Conservation (phyloP, 2,113 vertebrate genomes). For the Alectura lathami region DNA sequence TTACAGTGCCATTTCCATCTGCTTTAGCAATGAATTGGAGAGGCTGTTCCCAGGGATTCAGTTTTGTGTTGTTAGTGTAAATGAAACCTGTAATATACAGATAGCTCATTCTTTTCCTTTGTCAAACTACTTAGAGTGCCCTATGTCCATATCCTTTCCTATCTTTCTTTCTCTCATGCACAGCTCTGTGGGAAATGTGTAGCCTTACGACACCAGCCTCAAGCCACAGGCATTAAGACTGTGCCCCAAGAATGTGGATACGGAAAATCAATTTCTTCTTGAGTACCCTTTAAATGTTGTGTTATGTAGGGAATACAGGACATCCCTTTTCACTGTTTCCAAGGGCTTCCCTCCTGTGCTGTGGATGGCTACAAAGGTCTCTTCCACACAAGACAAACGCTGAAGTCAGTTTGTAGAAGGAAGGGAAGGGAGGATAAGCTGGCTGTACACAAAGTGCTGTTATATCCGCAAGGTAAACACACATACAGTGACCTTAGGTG, state of each 20-base stretch:
- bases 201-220: background rate
- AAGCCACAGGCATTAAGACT: background rate
- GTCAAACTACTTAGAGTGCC: background rate
- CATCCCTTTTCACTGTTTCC: background rate
- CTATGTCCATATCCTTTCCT: background rate
- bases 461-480: background rate
- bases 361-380: background rate
- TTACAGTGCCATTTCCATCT: background rate
- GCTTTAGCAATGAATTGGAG: background rate
- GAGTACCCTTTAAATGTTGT: background rate
- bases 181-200: background rate
- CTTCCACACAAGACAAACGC: background rate
- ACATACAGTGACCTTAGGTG: constrained; percentile 13
- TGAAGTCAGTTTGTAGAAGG: background rate
- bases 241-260: background rate
- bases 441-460: background rate
- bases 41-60: background rate
- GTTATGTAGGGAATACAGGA: background rate
- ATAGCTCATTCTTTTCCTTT: background rate
- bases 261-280: background rate
- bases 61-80: background rate
- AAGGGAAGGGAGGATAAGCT: background rate
- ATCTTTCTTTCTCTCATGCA: background rate
- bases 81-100: background rate
- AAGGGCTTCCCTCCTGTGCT: background rate